phyloP scores from a whole-genome alignment of 2,888 invertebrate species.

The Thumatha senex region DNA sequence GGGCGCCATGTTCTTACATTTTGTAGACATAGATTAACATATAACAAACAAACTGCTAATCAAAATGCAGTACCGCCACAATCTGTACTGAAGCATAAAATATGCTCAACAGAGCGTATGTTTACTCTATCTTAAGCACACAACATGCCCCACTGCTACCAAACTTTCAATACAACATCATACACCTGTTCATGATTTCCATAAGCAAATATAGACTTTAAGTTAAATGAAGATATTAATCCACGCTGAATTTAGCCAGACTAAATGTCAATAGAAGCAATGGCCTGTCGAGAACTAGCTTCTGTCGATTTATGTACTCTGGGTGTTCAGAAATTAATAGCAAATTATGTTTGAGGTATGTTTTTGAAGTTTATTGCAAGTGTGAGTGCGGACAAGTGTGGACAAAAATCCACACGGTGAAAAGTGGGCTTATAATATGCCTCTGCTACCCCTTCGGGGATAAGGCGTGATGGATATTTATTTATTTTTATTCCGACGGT shows the following conservation, averaged over 20 bases:
- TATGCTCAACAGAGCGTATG: background rate
- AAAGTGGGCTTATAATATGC: no score
- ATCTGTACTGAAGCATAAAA: background rate
- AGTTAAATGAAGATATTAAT: conserved; percentile 24
- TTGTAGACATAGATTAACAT: no score
- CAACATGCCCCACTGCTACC: background rate
- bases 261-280: conserved; percentile 24
- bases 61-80: background rate
- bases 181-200: conserved; percentile 13
- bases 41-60: background rate
- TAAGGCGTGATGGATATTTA: no score
- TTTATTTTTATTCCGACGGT: no score
- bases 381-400: no score
- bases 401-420: no score
- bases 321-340: background rate
- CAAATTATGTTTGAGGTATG: background rate
- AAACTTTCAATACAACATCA: conserved; percentile 8
- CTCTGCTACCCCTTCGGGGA: no score
- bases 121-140: conserved; percentile 7
- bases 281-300: conserved; percentile 13
- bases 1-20: no score
- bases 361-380: background rate
- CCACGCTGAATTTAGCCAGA: conserved; percentile 24
- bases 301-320: background rate
- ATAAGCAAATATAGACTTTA: conserved; percentile 11